Percentiles rank a stretch among this genome's conserved stretches.
Conservation (phyloP, 2,113 vertebrate species). For the Daubentonia madagascariensis region DNA sequence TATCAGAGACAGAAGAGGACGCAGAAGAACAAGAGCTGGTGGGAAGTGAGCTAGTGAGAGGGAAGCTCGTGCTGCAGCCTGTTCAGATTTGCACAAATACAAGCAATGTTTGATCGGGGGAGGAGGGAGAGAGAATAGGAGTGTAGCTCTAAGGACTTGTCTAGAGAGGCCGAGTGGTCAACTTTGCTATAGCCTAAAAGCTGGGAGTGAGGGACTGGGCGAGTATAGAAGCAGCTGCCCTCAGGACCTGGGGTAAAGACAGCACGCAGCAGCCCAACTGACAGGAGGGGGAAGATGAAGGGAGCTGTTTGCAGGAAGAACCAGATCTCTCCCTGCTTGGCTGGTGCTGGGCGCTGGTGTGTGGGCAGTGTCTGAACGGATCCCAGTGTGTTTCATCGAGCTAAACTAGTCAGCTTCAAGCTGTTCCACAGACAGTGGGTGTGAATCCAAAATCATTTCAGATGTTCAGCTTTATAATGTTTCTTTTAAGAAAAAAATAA, state of each 20-base stretch:
- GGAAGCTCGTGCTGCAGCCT: not conserved
- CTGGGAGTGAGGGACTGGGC: not conserved
- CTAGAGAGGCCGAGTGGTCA: not conserved
- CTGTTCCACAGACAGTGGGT: slow-evolving; percentile 51
- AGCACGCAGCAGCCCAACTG: not conserved
- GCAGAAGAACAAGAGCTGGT: not conserved
- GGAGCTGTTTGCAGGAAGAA: not conserved
- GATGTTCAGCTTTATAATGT: not conserved
- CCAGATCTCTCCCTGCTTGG: not conserved
- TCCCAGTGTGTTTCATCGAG: slow-evolving; percentile 23
- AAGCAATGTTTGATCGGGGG: not conserved
- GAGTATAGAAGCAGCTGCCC: not conserved
- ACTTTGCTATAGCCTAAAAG: not conserved
- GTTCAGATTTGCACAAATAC: not conserved
- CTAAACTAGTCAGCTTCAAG: slow-evolving; percentile 64
- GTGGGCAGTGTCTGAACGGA: slow-evolving; percentile 60
- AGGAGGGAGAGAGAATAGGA: not conserved
- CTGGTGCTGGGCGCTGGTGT: slow-evolving; percentile 35
- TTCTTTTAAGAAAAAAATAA: slow-evolving; percentile 1
- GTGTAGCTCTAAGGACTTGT: no score
- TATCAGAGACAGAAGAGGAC: not conserved
- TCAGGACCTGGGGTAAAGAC: not conserved
- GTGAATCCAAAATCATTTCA: slow-evolving; percentile 57
- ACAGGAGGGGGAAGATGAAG: not conserved
- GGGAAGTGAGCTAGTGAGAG: not conserved